Conservation (phyloP, 2,888 invertebrate genomes). For the Crioceris asparagi region DNA sequence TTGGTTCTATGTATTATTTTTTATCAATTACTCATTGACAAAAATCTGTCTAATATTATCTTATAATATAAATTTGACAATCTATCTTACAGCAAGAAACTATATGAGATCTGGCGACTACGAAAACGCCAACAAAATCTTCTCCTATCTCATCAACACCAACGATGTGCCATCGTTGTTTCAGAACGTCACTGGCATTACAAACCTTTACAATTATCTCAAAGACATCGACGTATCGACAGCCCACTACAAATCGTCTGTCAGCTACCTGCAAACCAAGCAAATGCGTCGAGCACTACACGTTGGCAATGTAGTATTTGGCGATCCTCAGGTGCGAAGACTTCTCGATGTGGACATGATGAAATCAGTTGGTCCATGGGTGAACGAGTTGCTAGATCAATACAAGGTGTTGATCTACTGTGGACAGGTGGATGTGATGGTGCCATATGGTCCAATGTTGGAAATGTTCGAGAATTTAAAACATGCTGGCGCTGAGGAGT, state of each 20-base stretch:
- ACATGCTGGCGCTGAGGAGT: not conserved
- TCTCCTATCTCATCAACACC: not conserved
- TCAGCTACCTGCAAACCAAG: not conserved
- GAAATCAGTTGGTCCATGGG: conserved; percentile 1
- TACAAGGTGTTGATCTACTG: conserved; percentile 1
- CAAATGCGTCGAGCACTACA: not conserved
- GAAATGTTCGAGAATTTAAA: conserved; percentile 1
- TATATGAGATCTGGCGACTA: no score
- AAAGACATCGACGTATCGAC: not conserved
- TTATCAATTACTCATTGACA: no score
- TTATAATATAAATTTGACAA: not conserved
- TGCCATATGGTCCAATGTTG: not conserved
- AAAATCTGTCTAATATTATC: not conserved
- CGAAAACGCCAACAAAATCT: not conserved
- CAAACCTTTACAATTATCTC: not conserved
- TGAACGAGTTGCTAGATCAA: not conserved
- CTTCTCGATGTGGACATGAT: not conserved
- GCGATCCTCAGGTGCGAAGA: not conserved
- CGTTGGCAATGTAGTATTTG: conserved; percentile 1
- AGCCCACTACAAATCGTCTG: not conserved
- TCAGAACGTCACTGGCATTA: not conserved
- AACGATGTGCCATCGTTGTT: no score
- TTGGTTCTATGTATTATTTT: no score
- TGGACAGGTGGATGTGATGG: conserved; percentile 1
- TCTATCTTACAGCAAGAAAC: no score